Evolutionary conservation across 2,797 vertebrate genomes (phyloP), one percentile per base, ranked within the genome.

Genomic region (Sebastes itinus): DNA sequence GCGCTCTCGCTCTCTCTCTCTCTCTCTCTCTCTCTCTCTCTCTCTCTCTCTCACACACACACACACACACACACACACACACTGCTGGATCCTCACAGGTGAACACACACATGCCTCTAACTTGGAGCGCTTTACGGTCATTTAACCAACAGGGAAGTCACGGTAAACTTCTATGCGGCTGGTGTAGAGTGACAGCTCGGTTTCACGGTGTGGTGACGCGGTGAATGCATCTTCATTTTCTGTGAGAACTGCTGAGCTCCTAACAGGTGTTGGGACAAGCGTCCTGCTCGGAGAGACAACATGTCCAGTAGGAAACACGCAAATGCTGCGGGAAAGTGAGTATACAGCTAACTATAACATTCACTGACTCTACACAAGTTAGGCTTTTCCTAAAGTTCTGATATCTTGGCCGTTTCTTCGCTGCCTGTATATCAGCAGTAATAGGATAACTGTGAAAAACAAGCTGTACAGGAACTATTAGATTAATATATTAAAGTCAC

Each of bases 271-370:
- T 58, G 72, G 64, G 75, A 67, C 88, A 68, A 83, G 63, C 30
- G 61, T 33, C 18, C 25, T 42, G 82, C 77, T 69, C 68, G 52
- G 59, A 32, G 8, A 20, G 61, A 35, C 28, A 32, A 65, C 91
- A 96, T 96, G 96, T 96, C 95, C 90, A 92, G 92, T 92, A 94
- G 92, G 88, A 95, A 94, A 89, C 81, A 85, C 60, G 87, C 92
- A 87, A 82, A 83, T 93, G 90, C 87, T 74, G 85, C 88, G 9
- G 80, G 81, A 2, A 91, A 80, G 96, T 96, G 87, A 96, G 95
- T 95, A 42, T 42, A 61, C 14, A 3, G 1, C 6, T 33, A n/a
- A 12, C 64, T 25, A 42, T 42, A 5, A 12, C 12, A 49, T 7
- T 7, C 6, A 1, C 4, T 9, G 18, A 20, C 6, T 7, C 7